Base-by-base conservation (phyloP, 1,140 invertebrate genomes). In the Drosophila nasuta region DNA sequence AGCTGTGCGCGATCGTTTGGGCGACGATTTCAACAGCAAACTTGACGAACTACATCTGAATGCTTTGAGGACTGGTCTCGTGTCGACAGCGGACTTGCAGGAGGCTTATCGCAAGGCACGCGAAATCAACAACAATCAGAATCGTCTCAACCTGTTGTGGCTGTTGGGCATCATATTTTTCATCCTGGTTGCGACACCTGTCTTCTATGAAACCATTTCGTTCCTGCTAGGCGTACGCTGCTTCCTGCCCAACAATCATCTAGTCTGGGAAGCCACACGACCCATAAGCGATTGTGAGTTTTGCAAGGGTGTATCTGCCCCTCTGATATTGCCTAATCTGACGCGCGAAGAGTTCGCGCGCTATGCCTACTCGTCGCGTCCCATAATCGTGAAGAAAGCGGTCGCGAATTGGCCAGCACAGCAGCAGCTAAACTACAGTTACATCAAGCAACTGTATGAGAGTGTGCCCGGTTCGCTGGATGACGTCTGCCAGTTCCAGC, bases 401-500 rank as follows among this genome's bases (percentile, higher is more conserved):
- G 95, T 96, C 13, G 86, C 86, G 3, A 94, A 97, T 89, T 98
- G 97, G 97, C 94, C 95, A 63, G 97, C 97, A 7, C 94, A 95
- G 59, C 93, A 94, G 54, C 87, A 94, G 1, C 97, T 98, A 83
- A 95, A 93, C 92, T 96, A 95, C 91, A 87, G 95, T n/a, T 96
- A 95, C 92, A 97, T 98, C 65, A 96, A 96, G 90, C 91, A 95
- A 45, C 89, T 98, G 4, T 98, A 98, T 92, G 93, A 95, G 33
- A 92, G 93, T 48, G 94, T 94, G 48, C 93, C 93, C 0, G 96
- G 94, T 43, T 94, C 95, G 63, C 95, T 96, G 90, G 94, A 96
- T 46, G 94, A 96, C 65, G 96, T 96, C 60, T 98, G 98, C 86
- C 97, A 98, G 91, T 98, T 98, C 93, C 95, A 98, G 69, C 96